Conservation (phyloP, 2,888 invertebrate species). For the Macaria liturata region DNA sequence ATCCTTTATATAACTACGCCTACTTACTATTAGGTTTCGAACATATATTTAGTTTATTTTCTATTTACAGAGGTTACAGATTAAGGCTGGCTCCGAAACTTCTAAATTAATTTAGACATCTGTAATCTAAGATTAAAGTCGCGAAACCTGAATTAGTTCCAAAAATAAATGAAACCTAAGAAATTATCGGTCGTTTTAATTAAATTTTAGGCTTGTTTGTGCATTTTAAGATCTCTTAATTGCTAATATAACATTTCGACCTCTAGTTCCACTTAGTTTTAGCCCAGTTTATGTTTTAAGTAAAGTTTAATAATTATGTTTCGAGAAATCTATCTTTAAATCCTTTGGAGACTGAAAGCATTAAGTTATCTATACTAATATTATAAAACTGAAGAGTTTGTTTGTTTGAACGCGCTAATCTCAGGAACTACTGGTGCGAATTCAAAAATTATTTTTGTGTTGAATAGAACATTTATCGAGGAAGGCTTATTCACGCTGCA, state of each 20-base stretch:
- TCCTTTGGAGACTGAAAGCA: conserved; percentile 5
- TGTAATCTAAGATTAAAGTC: conserved; percentile 16
- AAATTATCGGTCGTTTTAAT: conserved; percentile 29
- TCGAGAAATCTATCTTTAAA: conserved; percentile 8
- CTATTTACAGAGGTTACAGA: conserved; percentile 8
- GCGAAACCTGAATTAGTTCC: conserved; percentile 10
- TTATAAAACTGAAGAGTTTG: no score
- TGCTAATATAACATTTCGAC: conserved; percentile 14
- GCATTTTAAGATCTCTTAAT: conserved; percentile 14
- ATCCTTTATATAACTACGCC: no score
- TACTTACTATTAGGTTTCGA: no score
- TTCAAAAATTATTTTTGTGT: no score
- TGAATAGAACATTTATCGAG: no score
- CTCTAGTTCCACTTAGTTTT: conserved; percentile 1
- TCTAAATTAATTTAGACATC: conserved; percentile 26
- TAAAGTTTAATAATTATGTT: conserved; percentile 11
- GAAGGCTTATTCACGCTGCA: no score
- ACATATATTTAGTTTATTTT: no score
- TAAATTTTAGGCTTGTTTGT: conserved; percentile 28
- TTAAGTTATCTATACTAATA: conserved; percentile 3
- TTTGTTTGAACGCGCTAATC: no score
- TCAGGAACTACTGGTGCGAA: no score
- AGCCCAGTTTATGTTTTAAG: conserved; percentile 11
- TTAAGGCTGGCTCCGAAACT: conserved; percentile 18
- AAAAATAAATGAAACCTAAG: conserved; percentile 13